These are phyloP conservation scores for Propithecus perrieri DNA, from an alignment of 2,797 vertebrate genomes.

Conservation along the genomic window DNA sequence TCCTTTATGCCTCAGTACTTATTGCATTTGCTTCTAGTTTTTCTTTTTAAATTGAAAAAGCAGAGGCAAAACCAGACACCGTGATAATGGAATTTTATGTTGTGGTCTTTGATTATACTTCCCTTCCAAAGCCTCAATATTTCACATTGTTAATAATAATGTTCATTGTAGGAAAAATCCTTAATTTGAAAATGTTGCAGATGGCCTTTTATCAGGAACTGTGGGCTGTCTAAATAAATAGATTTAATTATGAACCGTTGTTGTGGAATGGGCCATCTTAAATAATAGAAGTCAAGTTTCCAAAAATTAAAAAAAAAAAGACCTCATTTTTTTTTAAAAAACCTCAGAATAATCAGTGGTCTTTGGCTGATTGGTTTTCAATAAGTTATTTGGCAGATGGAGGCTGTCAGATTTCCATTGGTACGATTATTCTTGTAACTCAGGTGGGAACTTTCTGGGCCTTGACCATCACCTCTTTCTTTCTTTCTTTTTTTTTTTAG, in stretches of 20 bases:
- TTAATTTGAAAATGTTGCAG: slow-evolving; percentile 72
- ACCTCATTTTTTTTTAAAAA: not conserved
- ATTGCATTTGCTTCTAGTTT: slow-evolving; percentile 40
- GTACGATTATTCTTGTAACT: not conserved
- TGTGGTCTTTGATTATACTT: slow-evolving; percentile 70
- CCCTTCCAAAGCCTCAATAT: slow-evolving; percentile 61
- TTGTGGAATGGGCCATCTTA: slow-evolving; percentile 60
- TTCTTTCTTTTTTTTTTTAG: too few relatives aligned
- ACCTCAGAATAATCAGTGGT: slow-evolving; percentile 37
- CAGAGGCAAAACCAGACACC: slow-evolving; percentile 56
- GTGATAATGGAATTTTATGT: slow-evolving; percentile 66
- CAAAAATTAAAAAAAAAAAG: slow-evolving; percentile 44
- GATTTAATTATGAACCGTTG: slow-evolving; percentile 68
- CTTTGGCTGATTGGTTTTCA: slow-evolving; percentile 61
- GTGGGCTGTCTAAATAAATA: slow-evolving; percentile 53
- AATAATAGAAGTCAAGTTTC: slow-evolving; percentile 60
- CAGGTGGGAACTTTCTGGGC: not conserved
- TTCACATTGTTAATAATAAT: slow-evolving; percentile 67
- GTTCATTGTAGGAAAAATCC: slow-evolving; percentile 66
- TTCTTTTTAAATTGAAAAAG: slow-evolving; percentile 60
- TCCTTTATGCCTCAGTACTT: slow-evolving; percentile 24
- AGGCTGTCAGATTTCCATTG: not conserved
- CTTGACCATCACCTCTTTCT: not conserved
- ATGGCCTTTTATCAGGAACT: slow-evolving; percentile 65
- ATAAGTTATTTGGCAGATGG: not conserved